Percentiles rank a stretch among this genome's conserved stretches.
Conservation (phyloP, 2,113 vertebrate genomes). For the Heterochromis multidens region DNA sequence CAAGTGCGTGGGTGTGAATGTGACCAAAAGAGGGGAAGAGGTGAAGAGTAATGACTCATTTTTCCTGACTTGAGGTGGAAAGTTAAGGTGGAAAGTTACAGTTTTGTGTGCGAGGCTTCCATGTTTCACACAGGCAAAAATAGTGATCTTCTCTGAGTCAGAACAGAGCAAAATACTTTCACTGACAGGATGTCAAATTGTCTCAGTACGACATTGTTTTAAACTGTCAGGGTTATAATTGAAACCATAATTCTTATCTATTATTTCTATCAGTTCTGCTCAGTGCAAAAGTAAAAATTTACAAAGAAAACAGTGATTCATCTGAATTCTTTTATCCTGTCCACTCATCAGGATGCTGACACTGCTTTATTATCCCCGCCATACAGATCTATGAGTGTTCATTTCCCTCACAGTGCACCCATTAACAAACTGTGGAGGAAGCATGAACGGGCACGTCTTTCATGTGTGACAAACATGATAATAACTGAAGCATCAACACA, state of each 20-base stretch:
- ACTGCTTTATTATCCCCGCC: not conserved
- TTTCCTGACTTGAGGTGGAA: slow-evolving; percentile 7
- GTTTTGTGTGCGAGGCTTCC: not conserved
- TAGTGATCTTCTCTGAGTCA: not conserved
- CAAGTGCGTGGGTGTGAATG: not conserved
- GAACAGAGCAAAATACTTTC: not conserved
- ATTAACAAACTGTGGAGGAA: not conserved
- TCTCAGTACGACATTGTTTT: not conserved
- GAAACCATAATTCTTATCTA: not conserved
- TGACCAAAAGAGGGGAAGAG: slow-evolving; percentile 22
- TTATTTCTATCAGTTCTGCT: not conserved
- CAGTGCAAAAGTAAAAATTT: not conserved
- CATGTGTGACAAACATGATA: not conserved
- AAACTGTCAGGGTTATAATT: not conserved
- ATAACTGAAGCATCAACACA: not conserved
- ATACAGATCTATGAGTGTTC: not conserved
- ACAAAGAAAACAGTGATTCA: not conserved
- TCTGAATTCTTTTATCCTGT: not conserved
- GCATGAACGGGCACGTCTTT: not conserved
- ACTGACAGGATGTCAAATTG: not conserved
- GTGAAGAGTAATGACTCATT: slow-evolving; percentile 33
- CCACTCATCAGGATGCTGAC: not conserved
- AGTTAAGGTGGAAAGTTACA: slow-evolving; percentile 19
- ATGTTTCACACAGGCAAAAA: not conserved
- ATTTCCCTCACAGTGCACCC: not conserved